Evolutionary conservation across 2,113 vertebrate genomes (phyloP).

Genomic region (Australoheros scitulus): DNA sequence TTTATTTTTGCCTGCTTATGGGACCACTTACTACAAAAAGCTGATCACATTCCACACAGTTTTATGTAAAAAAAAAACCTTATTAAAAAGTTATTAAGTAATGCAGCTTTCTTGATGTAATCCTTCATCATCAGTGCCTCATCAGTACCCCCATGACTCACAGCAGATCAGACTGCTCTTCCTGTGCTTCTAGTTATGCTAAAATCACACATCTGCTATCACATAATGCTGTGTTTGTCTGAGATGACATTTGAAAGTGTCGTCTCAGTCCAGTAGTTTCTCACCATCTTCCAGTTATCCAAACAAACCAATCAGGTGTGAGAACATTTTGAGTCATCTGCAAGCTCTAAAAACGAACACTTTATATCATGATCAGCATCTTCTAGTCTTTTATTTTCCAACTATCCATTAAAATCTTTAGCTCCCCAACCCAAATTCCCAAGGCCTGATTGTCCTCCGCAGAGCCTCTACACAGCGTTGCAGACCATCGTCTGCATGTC

Average conservation of each 20-base stretch:
- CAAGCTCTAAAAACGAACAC: neutral
- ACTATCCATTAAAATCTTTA: neutral
- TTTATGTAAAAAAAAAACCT: too few species aligned
- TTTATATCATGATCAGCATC: neutral
- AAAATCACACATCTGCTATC: constrained; percentile 2
- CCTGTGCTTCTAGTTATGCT: neutral
- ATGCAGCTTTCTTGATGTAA: neutral
- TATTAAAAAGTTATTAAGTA: neutral
- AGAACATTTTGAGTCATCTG: neutral
- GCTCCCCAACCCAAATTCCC: fast-evolving
- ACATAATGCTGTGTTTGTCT: neutral
- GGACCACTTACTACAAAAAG: neutral
- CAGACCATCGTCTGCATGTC: too few species aligned
- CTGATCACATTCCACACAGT: neutral
- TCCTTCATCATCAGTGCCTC: neutral
- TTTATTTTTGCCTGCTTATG: too few species aligned
- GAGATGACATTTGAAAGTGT: neutral
- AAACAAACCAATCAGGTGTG: neutral
- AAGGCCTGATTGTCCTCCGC: neutral
- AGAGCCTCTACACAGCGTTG: neutral
- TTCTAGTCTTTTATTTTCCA: neutral
- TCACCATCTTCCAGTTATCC: neutral
- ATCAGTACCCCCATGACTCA: neutral
- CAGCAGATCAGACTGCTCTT: neutral
- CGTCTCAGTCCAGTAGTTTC: constrained; percentile 2